Base-by-base conservation (phyloP, 2,797 vertebrate species). In the Silurus aristotelis region DNA sequence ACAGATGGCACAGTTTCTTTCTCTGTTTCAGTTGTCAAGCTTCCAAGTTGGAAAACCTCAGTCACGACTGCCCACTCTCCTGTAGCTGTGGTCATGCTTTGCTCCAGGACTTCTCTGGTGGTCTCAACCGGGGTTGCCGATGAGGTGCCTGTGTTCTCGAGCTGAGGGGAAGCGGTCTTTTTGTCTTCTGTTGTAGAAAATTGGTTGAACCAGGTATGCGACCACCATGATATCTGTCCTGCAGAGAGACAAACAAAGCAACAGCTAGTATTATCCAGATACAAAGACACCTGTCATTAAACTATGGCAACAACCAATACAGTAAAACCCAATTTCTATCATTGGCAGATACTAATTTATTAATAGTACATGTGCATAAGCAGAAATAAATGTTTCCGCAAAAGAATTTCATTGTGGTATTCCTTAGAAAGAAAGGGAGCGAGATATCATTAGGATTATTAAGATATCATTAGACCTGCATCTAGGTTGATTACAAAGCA, bases 41-140 rank as follows among this genome's bases (percentile, higher is more conserved):
- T 48, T 70, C 55, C 83, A 25, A 80, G 79, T 6, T 61, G 75
- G 0, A 78, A 43, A n/a, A 14, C 71, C 25, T 88, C 85, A 0
- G 87, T 87, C 58, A 89, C 86, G 8, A 63, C 72, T 46, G 88
- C 68, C 88, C 89, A 86, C 22, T 88, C 82, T 70, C 55, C 85
- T 25, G 67, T 3, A 2, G 27, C 43, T 67, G 70, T 52, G 14
- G 52, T 60, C 46, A 3, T 38, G 20, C 9, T 72, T 61, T 52
- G 12, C 3, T 19, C 27, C 1, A 31, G 67, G 20, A 17, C 9
- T 60, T 84, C 75, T 85, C 8, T 20, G 0, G 75, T 55, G 19
- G 17, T 52, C 1, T 55, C 38, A 19, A 27, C 13, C 2, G 38
- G 73, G 63, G 71, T 46, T 76, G 52, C 43, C 25, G 58, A 67